Base-by-base conservation (phyloP, 2,113 vertebrate genomes). In the Aegotheles bennettii region DNA sequence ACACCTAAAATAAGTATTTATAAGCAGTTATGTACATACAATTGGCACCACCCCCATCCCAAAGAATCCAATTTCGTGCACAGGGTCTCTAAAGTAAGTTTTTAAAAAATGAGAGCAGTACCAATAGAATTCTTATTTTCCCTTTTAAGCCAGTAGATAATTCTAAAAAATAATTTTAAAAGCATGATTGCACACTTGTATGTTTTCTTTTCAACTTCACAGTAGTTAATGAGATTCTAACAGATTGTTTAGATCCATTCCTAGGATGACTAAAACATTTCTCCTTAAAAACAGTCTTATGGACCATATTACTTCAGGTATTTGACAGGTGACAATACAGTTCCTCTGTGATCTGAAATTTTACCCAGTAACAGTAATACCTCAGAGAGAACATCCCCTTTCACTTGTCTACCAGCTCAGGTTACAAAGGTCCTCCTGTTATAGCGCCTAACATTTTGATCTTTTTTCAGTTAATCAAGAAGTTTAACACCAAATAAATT, bases 301-400 rank as follows among this genome's bases (percentile, higher is more conserved):
- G 9, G 57, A 67, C 84, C 76, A 54, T 24, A 67, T 70, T 93
- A 67, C 84, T 85, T 51, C 10, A 23, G 85, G 70, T 70, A 93
- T 24, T 78, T 94, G 74, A 94, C 31, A 92, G 60, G 60, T 20
- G 36, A 95, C 88, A 95, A 84, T 61, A 67, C n/a, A 93, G 48
- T 25, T 94, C 84, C 84, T 93, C 76, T 89, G 90, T 69, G 51
- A 95, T 89, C 83, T 98, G 97, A 98, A 98, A 98, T 97, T 94
- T 96, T 91, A 98, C 84, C 96, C 96, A 94, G 90, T 79, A 75
- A 53, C 3, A 94, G 81, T 45, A 93, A 90, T n/a, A 88, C 29
- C 38, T 92, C 88, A 86, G 74, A 70, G 19, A 84, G 79, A 63
- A 29, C 85, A 69, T 76, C 50, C 26, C 75, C 84, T 48, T 96